Evolutionary conservation across 2,113 vertebrate genomes (phyloP).

Genomic region (Anoplopoma fimbria): DNA sequence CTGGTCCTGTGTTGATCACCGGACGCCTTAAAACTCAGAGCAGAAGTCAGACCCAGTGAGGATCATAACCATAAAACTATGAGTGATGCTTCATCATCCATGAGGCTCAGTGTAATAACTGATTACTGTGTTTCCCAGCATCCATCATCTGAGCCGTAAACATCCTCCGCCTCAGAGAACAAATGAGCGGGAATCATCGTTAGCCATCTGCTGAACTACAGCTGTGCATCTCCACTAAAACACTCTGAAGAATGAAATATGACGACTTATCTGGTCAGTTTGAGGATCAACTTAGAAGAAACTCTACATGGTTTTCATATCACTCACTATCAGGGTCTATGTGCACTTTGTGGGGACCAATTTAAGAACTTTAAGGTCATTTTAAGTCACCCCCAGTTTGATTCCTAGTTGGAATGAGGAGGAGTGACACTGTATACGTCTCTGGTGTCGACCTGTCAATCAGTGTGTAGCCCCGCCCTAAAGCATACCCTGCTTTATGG

Average conservation of each 20-base stretch:
- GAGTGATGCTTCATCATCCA: conserved; percentile 13
- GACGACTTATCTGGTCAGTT: background rate
- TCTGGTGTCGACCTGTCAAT: too few species aligned
- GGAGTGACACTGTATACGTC: too few species aligned
- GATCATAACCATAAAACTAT: conserved; percentile 17
- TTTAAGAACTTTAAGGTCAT: too few species aligned
- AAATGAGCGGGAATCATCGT: conserved; percentile 21
- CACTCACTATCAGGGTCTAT: too few species aligned
- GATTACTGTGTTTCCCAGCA: conserved; percentile 38
- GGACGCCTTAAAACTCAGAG: conserved; percentile 7
- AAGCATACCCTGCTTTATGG: too few species aligned
- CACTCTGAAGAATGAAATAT: background rate
- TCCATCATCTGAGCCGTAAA: conserved; percentile 19
- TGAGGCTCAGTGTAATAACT: conserved; percentile 3
- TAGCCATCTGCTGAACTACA: conserved; percentile 34
- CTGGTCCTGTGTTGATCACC: conserved; percentile 4
- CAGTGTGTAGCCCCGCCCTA: too few species aligned
- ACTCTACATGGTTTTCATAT: too few species aligned
- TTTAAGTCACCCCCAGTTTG: too few species aligned
- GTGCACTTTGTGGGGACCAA: too few species aligned
- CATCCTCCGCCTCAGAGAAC: conserved; percentile 2
- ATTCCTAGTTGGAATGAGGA: too few species aligned
- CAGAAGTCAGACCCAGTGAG: too few species aligned
- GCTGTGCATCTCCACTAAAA: background rate
- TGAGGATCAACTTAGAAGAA: too few species aligned